Percentiles rank a stretch among this genome's conserved stretches.
phyloP scores from a whole-genome alignment of 2,888 invertebrate genomes.

The Helleia helle region DNA sequence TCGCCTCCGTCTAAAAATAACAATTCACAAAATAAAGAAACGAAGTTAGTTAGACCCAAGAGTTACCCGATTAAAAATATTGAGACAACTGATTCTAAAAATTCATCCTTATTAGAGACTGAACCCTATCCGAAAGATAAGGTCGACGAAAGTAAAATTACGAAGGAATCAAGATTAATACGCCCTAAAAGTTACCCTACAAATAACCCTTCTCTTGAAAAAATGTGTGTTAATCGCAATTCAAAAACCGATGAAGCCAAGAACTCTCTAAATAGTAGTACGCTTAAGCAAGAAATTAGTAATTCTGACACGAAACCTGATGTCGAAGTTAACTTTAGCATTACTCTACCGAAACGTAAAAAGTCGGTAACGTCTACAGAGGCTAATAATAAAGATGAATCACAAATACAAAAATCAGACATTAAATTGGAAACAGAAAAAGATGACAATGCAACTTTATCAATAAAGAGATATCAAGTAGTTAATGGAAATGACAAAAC shows the following conservation, averaged over 20 bases:
- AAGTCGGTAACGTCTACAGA: slow-evolving; percentile 31
- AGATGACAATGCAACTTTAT: slow-evolving; percentile 30
- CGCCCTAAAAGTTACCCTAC: slow-evolving; percentile 77
- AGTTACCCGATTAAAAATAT: slow-evolving; percentile 71
- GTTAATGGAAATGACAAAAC: slow-evolving; percentile 33
- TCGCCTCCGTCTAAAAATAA: slow-evolving; percentile 7
- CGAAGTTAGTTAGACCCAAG: slow-evolving; percentile 67
- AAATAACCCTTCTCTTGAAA: slow-evolving; percentile 57
- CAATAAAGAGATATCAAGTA: slow-evolving; percentile 53
- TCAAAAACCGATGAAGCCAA: slow-evolving; percentile 37
- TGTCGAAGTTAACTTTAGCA: slow-evolving; percentile 62
- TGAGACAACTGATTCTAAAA: slow-evolving; percentile 41
- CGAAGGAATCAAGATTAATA: slow-evolving; percentile 57
- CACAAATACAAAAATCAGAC: slow-evolving; percentile 22
- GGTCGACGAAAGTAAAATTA: slow-evolving; percentile 27
- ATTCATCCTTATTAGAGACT: slow-evolving; percentile 28
- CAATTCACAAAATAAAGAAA: slow-evolving; percentile 43
- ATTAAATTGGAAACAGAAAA: slow-evolving; percentile 25
- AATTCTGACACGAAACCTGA: slow-evolving; percentile 40
- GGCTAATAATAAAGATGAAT: slow-evolving; percentile 25
- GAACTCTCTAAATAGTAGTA: slow-evolving; percentile 22
- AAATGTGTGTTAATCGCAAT: slow-evolving; percentile 40
- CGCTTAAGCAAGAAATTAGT: slow-evolving; percentile 26
- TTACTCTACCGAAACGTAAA: slow-evolving; percentile 53
- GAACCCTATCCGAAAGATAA: slow-evolving; percentile 18